Conservation (phyloP, 2,888 invertebrate species). For the Macrophya annulata region DNA sequence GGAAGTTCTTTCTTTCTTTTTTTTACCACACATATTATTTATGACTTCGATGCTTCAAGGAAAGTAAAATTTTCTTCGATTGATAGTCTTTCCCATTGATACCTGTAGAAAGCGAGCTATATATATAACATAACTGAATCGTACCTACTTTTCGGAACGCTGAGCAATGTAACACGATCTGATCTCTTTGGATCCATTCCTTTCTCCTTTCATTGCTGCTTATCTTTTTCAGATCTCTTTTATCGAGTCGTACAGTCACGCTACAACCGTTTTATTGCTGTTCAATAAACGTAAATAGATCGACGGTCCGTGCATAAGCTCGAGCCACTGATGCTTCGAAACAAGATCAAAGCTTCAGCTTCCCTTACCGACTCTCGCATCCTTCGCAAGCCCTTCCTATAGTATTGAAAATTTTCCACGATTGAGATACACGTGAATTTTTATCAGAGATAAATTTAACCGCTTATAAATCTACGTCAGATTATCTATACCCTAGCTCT, state of each 20-base stretch:
- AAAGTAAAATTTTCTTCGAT: slow-evolving; percentile 7
- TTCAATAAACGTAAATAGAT: slow-evolving; percentile 55
- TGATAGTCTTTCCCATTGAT: slow-evolving; percentile 6
- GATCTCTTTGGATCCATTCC: slow-evolving; percentile 12
- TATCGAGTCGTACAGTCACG: slow-evolving; percentile 46
- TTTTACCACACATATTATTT: background rate
- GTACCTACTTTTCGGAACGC: background rate
- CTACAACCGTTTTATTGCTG: slow-evolving; percentile 48
- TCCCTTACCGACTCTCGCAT: slow-evolving; percentile 20
- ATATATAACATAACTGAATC: background rate
- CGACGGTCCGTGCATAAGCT: slow-evolving; percentile 30
- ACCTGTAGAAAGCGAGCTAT: background rate
- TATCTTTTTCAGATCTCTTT: slow-evolving; percentile 42
- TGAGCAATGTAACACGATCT: slow-evolving; percentile 6
- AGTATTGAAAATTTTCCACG: background rate
- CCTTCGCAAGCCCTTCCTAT: background rate
- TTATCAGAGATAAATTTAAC: background rate
- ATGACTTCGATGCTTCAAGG: background rate
- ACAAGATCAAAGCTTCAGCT: slow-evolving; percentile 49
- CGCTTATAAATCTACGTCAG: background rate
- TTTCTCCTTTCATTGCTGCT: slow-evolving; percentile 14
- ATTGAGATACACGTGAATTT: slow-evolving; percentile 26
- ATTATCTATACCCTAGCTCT: background rate
- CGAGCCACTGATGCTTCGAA: slow-evolving; percentile 41
- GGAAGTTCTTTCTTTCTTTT: background rate